Percentiles rank a stretch among this genome's conserved stretches.
Evolutionary conservation across 2,113 vertebrate genomes (phyloP).

Genomic region (Poeciliopsis prolifica): DNA sequence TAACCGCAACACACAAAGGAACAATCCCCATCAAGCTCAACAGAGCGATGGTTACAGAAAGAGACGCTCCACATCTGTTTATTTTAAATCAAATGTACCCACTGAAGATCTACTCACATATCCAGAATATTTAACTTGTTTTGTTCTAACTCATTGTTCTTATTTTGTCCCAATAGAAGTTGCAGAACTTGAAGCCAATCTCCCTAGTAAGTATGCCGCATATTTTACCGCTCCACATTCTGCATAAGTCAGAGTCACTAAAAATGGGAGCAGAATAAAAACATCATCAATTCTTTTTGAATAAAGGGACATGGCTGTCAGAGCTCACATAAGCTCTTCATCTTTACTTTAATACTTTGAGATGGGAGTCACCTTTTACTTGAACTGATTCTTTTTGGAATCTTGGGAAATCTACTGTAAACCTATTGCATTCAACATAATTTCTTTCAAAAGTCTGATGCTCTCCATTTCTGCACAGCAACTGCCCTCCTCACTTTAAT

Average conservation of each 20-base stretch:
- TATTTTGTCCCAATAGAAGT: conserved; percentile 87
- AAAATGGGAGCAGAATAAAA: background rate
- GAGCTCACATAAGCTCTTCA: background rate
- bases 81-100: background rate
- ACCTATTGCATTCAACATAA: background rate
- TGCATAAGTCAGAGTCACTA: background rate
- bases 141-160: conserved; percentile 1
- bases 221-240: background rate
- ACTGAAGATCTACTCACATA: background rate
- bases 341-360: background rate
- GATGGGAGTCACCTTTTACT: background rate
- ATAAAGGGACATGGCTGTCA: background rate
- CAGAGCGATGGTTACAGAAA: background rate
- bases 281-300: background rate
- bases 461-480: background rate
- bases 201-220: conserved; percentile 90
- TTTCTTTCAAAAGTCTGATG: background rate
- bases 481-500: background rate
- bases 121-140: background rate
- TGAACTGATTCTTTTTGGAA: background rate
- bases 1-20: background rate
- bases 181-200: conserved; percentile 96
- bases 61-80: background rate
- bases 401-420: background rate
- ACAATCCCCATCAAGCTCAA: background rate